A percentile compares a stretch with the other conserved stretches of the same genome.
Conservation (phyloP, 1,140 invertebrate species). For the Neodiprion fabricii region DNA sequence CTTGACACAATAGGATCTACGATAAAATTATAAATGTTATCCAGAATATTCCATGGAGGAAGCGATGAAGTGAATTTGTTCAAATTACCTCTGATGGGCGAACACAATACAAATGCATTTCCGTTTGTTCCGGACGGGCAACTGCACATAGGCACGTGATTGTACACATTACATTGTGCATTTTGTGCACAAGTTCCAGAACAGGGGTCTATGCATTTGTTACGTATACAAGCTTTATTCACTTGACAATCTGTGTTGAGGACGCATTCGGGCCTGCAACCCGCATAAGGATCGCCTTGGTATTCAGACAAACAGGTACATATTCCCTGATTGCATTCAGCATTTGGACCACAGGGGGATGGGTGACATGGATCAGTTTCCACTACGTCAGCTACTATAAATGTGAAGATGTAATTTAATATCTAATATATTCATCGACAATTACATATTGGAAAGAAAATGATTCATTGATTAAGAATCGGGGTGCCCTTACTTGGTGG, state of each 20-base stretch:
- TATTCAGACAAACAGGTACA: constrained; percentile 57
- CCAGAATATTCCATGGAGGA: constrained; percentile 38
- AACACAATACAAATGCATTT: constrained; percentile 68
- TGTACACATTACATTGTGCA: constrained; percentile 63
- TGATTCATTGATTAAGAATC: background rate
- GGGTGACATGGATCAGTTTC: constrained; percentile 50
- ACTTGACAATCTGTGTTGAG: constrained; percentile 69
- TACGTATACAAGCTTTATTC: constrained; percentile 47
- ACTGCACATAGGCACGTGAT: constrained; percentile 71
- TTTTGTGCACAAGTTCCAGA: constrained; percentile 63
- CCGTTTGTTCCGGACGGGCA: constrained; percentile 66
- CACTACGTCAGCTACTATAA: constrained; percentile 28
- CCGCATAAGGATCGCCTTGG: constrained; percentile 60
- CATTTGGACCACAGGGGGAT: constrained; percentile 59
- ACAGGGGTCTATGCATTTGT: constrained; percentile 70
- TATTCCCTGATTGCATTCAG: constrained; percentile 53
- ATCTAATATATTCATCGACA: background rate
- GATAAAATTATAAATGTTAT: constrained; percentile 44
- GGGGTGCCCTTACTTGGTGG: constrained; percentile 24
- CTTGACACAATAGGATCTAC: constrained; percentile 27
- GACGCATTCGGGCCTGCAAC: constrained; percentile 66
- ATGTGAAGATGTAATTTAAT: background rate
- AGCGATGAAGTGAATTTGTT: constrained; percentile 5
- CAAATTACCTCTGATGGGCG: constrained; percentile 45
- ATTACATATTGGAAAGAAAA: background rate